Evolutionary conservation across 2,888 invertebrate species (phyloP).

Genomic region (Fragum whitleyi): DNA sequence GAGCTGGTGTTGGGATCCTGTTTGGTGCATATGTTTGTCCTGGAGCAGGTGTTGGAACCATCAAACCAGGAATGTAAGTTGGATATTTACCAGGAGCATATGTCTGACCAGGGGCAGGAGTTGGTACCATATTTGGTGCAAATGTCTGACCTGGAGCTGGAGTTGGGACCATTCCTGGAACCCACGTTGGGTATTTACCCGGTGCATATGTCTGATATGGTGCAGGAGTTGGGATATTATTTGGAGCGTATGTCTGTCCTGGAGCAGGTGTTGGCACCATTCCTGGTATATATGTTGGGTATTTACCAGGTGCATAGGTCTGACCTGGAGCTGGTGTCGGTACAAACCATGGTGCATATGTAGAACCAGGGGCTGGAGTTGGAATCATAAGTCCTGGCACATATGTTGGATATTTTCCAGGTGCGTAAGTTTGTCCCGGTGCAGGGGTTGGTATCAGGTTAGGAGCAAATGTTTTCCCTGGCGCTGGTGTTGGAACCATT

Average conservation of each 20-base stretch:
- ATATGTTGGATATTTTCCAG: constrained; percentile 51
- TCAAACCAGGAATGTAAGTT: constrained; percentile 59
- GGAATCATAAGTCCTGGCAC: constrained; percentile 60
- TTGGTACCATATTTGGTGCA: constrained; percentile 63
- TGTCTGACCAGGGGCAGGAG: constrained; percentile 51
- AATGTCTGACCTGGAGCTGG: constrained; percentile 65
- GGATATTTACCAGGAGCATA: constrained; percentile 60
- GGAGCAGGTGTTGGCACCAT: constrained; percentile 68
- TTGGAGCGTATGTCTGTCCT: constrained; percentile 62
- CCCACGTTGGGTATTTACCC: constrained; percentile 59
- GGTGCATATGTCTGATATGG: constrained; percentile 67
- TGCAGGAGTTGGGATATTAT: constrained; percentile 60
- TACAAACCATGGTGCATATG: constrained; percentile 58
- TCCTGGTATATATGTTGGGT: constrained; percentile 61
- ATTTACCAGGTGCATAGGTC: constrained; percentile 65
- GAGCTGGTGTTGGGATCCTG: constrained; percentile 60
- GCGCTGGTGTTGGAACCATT: constrained; percentile 50
- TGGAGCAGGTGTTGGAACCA: constrained; percentile 67
- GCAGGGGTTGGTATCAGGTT: constrained; percentile 51
- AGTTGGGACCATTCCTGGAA: constrained; percentile 65
- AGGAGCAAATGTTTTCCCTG: constrained; percentile 61
- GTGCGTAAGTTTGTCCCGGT: constrained; percentile 55
- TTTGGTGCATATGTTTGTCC: constrained; percentile 59
- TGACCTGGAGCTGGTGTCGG: constrained; percentile 68
- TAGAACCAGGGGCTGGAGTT: constrained; percentile 65